Percentiles rank a stretch among this genome's conserved stretches.
phyloP scores from a whole-genome alignment of 2,113 vertebrate genomes.

The Leucoraja erinaceus region DNA sequence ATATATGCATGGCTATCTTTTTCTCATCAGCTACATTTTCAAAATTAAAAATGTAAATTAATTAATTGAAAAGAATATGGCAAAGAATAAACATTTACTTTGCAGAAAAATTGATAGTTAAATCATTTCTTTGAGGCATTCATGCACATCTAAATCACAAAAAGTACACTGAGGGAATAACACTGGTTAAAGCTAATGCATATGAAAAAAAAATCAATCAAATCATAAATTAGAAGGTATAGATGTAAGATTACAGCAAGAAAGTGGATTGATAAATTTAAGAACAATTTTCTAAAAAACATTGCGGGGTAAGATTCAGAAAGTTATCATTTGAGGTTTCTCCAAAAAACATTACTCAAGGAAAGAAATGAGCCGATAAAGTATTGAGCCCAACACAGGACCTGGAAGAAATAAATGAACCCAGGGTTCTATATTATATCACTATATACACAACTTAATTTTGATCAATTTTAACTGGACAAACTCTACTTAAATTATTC shows the following conservation, averaged over 20 bases:
- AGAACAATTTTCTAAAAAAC: conserved; percentile 4
- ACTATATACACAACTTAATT: background rate
- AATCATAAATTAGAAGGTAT: conserved; percentile 71
- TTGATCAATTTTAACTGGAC: background rate
- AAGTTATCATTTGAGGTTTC: background rate
- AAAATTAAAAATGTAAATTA: background rate
- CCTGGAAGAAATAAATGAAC: background rate
- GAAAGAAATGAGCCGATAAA: background rate
- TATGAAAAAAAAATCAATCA: conserved; percentile 6
- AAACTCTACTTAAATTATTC: background rate
- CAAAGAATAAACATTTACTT: background rate
- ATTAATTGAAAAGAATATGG: background rate
- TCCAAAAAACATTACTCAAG: background rate
- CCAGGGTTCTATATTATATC: background rate
- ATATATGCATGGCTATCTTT: background rate
- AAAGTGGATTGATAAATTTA: conserved; percentile 60
- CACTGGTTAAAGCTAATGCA: background rate
- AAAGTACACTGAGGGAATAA: background rate
- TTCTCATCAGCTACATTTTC: background rate
- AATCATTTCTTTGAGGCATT: background rate
- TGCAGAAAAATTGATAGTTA: background rate
- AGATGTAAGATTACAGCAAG: conserved; percentile 98
- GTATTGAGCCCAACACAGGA: no score
- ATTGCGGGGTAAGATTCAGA: background rate
- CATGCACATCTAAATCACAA: background rate